Base-by-base conservation (phyloP, 2,113 vertebrate genomes). In the Naja naja region DNA sequence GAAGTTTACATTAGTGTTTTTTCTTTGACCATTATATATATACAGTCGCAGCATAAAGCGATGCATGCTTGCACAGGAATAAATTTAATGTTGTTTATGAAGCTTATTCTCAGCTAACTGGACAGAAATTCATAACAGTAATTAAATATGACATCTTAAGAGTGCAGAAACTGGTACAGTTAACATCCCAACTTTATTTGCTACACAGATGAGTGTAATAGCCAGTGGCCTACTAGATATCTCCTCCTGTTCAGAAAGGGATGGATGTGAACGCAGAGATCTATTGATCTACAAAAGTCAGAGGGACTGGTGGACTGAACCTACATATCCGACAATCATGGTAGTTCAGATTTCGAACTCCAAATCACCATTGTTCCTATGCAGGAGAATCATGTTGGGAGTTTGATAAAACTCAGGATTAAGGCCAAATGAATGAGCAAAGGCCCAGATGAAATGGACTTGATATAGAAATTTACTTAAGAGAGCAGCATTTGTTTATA, bases 11-110 rank as follows among this genome's bases (percentile, higher is more conserved):
- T 95, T 89, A 91, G 56, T 52, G 91, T 47, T 52, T 30, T 12
- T 69, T 55, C 89, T 95, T 94, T 23, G 0, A 92, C 88, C 14
- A 94, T 85, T 93, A 56, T 94, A 95, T 90, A 91, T 89, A 91
- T 85, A 30, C 81, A 56, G 45, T 43, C 18, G 27, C 34, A 11
- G 90, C 22, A 43, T 39, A 91, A 55, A 30, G 34, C 22, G 25
- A 85, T 45, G 30, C 45, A 53, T 74, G 45, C 11, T 85, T 91
- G 43, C 52, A 30, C 52, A 45, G 25, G 43, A 45, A 25, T 55
- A 90, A 69, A 49, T 74, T 47, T 47, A 64, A 74, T 52, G 54
- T 39, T 56, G 88, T 56, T 88, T 39, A 56, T 43, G 3, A 39
- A 55, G 30, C 30, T 34, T 89, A 39, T 2, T 56, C 88, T 55